Evolutionary conservation across 2,888 invertebrate species (phyloP).

Genomic region (Xanthia icteritia): DNA sequence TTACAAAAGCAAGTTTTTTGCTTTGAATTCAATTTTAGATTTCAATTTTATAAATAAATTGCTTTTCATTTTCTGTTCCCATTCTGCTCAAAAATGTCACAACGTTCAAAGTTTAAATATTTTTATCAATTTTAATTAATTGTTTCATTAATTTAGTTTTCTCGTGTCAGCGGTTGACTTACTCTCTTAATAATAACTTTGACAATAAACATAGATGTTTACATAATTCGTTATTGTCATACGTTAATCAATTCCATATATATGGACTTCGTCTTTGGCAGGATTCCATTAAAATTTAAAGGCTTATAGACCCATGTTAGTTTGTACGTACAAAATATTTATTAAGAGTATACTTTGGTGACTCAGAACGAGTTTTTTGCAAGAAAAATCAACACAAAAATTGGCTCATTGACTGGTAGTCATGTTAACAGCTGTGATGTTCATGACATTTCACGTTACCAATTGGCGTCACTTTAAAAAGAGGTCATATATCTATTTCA

Average conservation of each 20-base stretch:
- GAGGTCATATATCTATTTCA: too few species aligned
- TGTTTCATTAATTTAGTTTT: constrained; percentile 23
- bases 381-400: too few species aligned
- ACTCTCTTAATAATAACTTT: constrained; percentile 44
- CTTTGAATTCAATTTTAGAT: constrained; percentile 21
- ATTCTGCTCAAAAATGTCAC: constrained; percentile 19
- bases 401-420: neutral
- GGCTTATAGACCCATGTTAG: constrained; percentile 47
- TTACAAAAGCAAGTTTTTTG: constrained; percentile 27
- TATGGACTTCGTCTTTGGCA: constrained; percentile 72
- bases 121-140: constrained; percentile 17
- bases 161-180: constrained; percentile 32
- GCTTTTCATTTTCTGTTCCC: neutral
- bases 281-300: constrained; percentile 68
- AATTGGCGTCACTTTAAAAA: too few species aligned
- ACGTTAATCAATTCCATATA: constrained; percentile 69
- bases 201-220: constrained; percentile 65
- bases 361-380: neutral
- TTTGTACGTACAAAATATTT: constrained; percentile 23
- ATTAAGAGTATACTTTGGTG: constrained; percentile 7
- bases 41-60: constrained; percentile 8
- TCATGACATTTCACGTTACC: too few species aligned
- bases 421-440: neutral
- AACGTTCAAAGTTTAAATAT: constrained; percentile 9
- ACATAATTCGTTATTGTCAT: constrained; percentile 73